Base-by-base conservation (phyloP, 2,888 invertebrate species). In the Pterobdella sp. region DNA sequence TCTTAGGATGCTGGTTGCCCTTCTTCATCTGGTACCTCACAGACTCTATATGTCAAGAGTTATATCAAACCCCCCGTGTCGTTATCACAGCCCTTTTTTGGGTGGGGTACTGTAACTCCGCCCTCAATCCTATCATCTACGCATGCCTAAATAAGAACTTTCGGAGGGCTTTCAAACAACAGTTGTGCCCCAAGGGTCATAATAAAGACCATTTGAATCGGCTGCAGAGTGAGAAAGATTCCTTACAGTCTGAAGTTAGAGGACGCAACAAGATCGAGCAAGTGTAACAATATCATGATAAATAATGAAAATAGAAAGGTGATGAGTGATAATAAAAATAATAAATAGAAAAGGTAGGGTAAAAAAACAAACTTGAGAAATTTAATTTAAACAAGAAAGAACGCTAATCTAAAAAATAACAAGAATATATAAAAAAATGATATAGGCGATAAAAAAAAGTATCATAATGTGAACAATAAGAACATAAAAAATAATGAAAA, bases 21-120 rank as follows among this genome's bases (percentile, higher is more conserved):
- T 79, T 79, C 72, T 79, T 79, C 74, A 72, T 78, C 7, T 77
- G 78, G 76, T 79, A 79, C 72, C 26, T 79, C 35, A 77, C 77
- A n/a, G 31, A 76, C 56, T 78, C 79, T 14, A 79, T 79, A 74
- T 79, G 79, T 68, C 37, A 49, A 22, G 37, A 60, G 1, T 26
- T 36, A 14, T 80, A 79, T 66, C 37, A 73, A 10, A 49, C 79
- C 1, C 77, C 80, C 18, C 66, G 75, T n/a, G 67, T 73, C 32
- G 75, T 76, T 10, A 76, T 75, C 60, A 76, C 79, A n/a, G 69
- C 75, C n/a, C 78, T 80, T 3, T 80, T 80, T 29, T 80, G 80
- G 80, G 75, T 80, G 10, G 80, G 80, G 7, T 80, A 80, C 72
- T 74, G 76, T n/a, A 80, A 80, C 73, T 79, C 78, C 32, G 78